These are phyloP conservation scores for Lampropteryx suffumata DNA, from an alignment of 2,888 invertebrate species.

Conservation along the genomic window DNA sequence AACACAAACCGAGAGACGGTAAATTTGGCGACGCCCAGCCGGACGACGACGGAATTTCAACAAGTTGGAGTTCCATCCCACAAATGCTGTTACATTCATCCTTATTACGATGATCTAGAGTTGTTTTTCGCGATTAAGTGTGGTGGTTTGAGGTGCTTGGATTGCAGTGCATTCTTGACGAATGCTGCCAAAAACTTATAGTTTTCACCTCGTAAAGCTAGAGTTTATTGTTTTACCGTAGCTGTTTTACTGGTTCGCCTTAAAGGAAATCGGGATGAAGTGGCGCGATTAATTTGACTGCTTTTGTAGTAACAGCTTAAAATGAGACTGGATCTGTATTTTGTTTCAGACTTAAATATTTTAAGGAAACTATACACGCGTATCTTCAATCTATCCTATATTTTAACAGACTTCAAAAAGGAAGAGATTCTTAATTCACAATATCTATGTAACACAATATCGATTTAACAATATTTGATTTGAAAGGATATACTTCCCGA, in stretches of 20 bases:
- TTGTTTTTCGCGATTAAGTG: slow-evolving; percentile 42
- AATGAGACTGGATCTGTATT: not conserved
- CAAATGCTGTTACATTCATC: slow-evolving; percentile 43
- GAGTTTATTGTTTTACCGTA: slow-evolving; percentile 62
- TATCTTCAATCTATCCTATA: too few species aligned
- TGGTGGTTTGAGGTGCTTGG: slow-evolving; percentile 43
- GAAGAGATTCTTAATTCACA: too few species aligned
- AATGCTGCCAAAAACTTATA: slow-evolving; percentile 79
- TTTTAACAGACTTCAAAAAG: too few species aligned
- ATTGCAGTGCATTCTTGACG: slow-evolving; percentile 73
- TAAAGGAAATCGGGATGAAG: slow-evolving; percentile 28
- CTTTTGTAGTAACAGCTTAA: slow-evolving; percentile 2
- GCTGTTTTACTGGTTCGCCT: slow-evolving; percentile 27
- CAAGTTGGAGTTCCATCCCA: slow-evolving; percentile 70
- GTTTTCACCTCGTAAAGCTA: slow-evolving; percentile 73
- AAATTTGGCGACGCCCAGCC: slow-evolving; percentile 65
- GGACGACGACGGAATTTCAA: slow-evolving; percentile 79
- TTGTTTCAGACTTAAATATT: not conserved
- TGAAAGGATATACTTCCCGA: too few species aligned
- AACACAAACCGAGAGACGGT: slow-evolving; percentile 44
- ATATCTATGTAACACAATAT: too few species aligned
- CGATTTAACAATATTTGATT: too few species aligned
- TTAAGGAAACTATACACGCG: too few species aligned
- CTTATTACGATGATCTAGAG: slow-evolving; percentile 52
- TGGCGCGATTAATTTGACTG: slow-evolving; percentile 24